Evolutionary conservation across 2,113 vertebrate genomes (phyloP).

Genomic region (Elephas maximus): DNA sequence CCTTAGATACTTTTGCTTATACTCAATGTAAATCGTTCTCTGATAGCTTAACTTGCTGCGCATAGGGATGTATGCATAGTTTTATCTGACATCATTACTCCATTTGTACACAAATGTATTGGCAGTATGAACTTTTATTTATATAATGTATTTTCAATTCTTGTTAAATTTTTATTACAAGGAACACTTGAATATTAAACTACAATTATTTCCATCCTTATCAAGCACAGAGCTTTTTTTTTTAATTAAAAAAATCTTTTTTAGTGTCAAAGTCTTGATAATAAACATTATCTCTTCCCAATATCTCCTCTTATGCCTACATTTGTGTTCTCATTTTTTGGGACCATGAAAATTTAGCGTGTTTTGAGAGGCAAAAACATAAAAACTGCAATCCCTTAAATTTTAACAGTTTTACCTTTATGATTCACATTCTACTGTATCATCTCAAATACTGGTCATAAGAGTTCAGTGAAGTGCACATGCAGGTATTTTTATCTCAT

Average conservation of each 20-base stretch:
- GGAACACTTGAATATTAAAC: neutral
- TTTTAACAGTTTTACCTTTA: neutral
- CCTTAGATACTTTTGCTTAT: neutral
- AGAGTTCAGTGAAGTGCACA: neutral
- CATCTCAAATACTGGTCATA: neutral
- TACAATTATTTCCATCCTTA: neutral
- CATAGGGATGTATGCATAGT: neutral
- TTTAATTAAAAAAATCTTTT: neutral
- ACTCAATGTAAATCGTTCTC: neutral
- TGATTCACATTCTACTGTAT: neutral
- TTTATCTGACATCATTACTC: neutral
- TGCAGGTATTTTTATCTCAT: neutral
- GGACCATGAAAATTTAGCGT: neutral
- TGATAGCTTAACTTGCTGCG: neutral
- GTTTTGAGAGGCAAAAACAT: neutral
- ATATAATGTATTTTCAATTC: neutral
- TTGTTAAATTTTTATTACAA: neutral
- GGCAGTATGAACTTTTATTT: neutral
- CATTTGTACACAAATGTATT: neutral
- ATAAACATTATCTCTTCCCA: neutral
- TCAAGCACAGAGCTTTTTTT: neutral
- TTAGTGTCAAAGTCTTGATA: neutral
- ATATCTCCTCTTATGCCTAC: neutral
- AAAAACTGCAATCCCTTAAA: neutral
- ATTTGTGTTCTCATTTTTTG: neutral